phyloP scores from a whole-genome alignment of 2,797 vertebrate genomes.

The Champsocephalus esox region DNA sequence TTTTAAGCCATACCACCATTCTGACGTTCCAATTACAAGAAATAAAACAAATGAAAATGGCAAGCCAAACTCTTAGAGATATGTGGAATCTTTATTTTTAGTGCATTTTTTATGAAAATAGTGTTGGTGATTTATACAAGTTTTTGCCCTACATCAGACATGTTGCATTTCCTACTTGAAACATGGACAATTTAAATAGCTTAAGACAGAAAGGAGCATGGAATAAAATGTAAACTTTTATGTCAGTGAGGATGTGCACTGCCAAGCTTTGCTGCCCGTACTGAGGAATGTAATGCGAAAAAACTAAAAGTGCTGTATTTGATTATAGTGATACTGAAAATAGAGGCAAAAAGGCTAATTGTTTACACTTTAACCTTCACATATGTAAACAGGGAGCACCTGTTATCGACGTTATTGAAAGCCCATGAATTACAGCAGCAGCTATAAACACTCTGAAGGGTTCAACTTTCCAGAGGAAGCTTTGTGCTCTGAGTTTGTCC shows the following conservation, averaged over 20 bases:
- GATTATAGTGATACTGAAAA: slow-evolving; percentile 18
- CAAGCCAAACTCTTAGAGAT: slow-evolving; percentile 37
- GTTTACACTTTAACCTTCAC: slow-evolving; percentile 4
- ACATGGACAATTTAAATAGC: slow-evolving; percentile 50
- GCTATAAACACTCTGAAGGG: slow-evolving; percentile 14
- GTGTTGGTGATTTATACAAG: slow-evolving; percentile 74
- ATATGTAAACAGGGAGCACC: slow-evolving; percentile 10
- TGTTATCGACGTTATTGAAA: slow-evolving; percentile 12
- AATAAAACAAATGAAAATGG: not conserved
- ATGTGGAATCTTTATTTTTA: slow-evolving; percentile 78
- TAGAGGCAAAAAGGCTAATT: slow-evolving; percentile 10
- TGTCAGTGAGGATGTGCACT: slow-evolving; percentile 46
- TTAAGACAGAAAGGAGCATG: slow-evolving; percentile 37
- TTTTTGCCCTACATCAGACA: slow-evolving; percentile 76
- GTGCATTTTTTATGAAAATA: slow-evolving; percentile 84
- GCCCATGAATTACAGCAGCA: slow-evolving; percentile 35
- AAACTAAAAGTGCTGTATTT: slow-evolving; percentile 29
- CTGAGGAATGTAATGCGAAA: slow-evolving; percentile 42
- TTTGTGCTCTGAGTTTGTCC: slow-evolving; percentile 53
- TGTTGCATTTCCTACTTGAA: slow-evolving; percentile 42
- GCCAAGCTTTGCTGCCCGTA: slow-evolving; percentile 53
- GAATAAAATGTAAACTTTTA: slow-evolving; percentile 32
- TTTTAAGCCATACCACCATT: too few species aligned
- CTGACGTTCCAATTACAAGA: too few species aligned
- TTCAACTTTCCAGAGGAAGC: not conserved